Evolutionary conservation across 2,797 vertebrate genomes (phyloP), one percentile per base, ranked within the genome.

Genomic region (Vipera ursinii): DNA sequence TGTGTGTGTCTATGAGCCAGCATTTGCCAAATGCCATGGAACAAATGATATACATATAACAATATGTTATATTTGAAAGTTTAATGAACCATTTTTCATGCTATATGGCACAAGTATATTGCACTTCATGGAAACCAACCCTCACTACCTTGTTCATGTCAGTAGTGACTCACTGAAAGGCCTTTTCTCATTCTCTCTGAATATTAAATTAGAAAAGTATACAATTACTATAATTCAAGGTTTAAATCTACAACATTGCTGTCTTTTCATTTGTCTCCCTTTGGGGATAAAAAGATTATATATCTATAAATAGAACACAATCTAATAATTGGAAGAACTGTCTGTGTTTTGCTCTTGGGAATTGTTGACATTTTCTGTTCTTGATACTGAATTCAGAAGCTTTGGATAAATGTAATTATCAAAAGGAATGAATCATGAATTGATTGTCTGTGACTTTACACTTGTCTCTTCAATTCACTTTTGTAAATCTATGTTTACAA

Each of bases 281-380:
- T 94, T 95, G 53, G 92, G 60, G 59, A 86, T 96, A 92, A 94
- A 97, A 96, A 97, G 95, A 92, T 97, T 97, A 94, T 85, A 93
- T 94, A 95, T 94, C 95, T 97, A 96, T 95, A 96, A 97, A 96
- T 95, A 96, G 94, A 17, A 95, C 85, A 90, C 91, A 94, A 95
- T 97, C 92, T 91, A 96, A 96, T 96, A 96, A 95, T 94, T 91
- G 89, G 38, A 91, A 93, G 63, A 95, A 93, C 95, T 96, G 90
- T 92, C 95, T 95, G 69, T 96, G 86, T 94, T 95, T 96, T 96
- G 90, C 93, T 95, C 93, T 94, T 95, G 89, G 95, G 86, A 94
- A 89, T 91, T 92, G 89, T 91, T 96, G 94, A 92, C 95, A 95
- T 96, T 97, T 96, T 96, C 94, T 93, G 93, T 94, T 93, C 89